Conservation (phyloP, 2,113 vertebrate genomes). For the Podocnemis expansa region DNA sequence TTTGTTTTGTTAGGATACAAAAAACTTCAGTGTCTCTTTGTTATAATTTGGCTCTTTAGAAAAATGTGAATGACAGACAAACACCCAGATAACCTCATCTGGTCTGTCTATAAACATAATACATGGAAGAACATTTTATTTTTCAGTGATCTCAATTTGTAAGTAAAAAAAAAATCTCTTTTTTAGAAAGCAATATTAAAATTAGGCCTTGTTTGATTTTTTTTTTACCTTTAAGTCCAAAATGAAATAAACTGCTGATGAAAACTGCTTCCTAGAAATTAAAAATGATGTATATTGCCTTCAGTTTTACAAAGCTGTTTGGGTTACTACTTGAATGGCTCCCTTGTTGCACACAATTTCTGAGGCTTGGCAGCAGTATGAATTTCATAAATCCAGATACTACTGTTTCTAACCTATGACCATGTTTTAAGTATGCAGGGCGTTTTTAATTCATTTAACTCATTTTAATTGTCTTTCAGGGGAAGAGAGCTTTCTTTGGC, state of each 20-base stretch:
- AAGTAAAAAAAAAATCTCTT: background rate
- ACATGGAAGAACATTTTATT: constrained; percentile 8
- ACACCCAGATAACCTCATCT: constrained; percentile 12
- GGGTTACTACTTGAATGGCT: constrained; percentile 68
- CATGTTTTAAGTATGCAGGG: constrained; percentile 65
- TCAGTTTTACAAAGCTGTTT: constrained; percentile 76
- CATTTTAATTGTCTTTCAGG: constrained; percentile 80
- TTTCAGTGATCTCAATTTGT: constrained; percentile 13
- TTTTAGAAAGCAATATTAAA: constrained; percentile 26
- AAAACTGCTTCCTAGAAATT: constrained; percentile 71
- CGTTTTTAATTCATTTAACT: constrained; percentile 79
- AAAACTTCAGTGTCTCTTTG: background rate
- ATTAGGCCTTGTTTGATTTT: background rate
- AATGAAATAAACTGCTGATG: constrained; percentile 67
- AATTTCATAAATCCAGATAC: constrained; percentile 75
- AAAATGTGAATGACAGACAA: background rate
- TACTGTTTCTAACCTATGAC: constrained; percentile 77
- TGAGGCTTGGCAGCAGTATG: constrained; percentile 64
- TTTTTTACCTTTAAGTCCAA: constrained; percentile 40
- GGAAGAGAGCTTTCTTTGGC: constrained; percentile 65
- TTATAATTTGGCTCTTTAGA: background rate
- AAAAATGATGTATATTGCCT: constrained; percentile 74
- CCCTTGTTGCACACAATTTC: constrained; percentile 76
- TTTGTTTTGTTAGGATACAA: background rate
- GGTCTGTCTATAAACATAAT: constrained; percentile 2